Evolutionary conservation across 2,888 invertebrate genomes (phyloP).

Genomic region (Caenorhabditis doughertyi): DNA sequence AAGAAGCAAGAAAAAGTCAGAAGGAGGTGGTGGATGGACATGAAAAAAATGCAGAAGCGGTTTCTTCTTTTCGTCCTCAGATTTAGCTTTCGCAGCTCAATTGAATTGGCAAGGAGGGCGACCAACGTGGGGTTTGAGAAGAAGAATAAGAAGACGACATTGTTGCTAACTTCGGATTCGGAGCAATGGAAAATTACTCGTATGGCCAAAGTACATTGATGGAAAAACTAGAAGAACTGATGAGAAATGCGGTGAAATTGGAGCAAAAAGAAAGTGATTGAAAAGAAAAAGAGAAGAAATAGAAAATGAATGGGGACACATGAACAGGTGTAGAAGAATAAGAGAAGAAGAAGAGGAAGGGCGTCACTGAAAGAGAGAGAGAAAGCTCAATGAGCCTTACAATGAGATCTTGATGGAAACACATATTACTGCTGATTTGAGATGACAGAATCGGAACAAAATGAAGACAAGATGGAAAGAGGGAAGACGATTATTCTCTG

Average conservation of each 20-base stretch:
- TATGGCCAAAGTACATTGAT: slow-evolving; percentile 47
- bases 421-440: slow-evolving; percentile 47
- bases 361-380: not conserved
- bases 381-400: slow-evolving; percentile 35
- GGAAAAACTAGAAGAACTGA: slow-evolving; percentile 6
- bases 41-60: slow-evolving; percentile 25
- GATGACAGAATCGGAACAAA: slow-evolving; percentile 29
- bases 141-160: slow-evolving; percentile 26
- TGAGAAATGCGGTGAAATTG: slow-evolving; percentile 3
- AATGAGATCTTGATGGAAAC: slow-evolving; percentile 32
- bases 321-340: slow-evolving; percentile 47
- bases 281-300: slow-evolving; percentile 12
- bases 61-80: slow-evolving; percentile 13
- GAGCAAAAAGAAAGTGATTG: slow-evolving; percentile 21
- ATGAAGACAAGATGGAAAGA: not conserved
- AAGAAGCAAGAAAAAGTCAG: slow-evolving; percentile 26
- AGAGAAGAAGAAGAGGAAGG: slow-evolving; percentile 4
- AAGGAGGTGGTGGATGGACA: slow-evolving; percentile 28
- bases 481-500: slow-evolving; percentile 6
- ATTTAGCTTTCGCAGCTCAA: slow-evolving; percentile 31
- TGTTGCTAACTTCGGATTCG: slow-evolving; percentile 51
- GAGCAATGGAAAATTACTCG: slow-evolving; percentile 54
- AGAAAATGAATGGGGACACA: slow-evolving; percentile 39
- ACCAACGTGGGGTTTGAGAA: slow-evolving; percentile 27
- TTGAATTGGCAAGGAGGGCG: slow-evolving; percentile 61